phyloP scores from a whole-genome alignment of 2,113 vertebrate species.

The Jacana jacana region DNA sequence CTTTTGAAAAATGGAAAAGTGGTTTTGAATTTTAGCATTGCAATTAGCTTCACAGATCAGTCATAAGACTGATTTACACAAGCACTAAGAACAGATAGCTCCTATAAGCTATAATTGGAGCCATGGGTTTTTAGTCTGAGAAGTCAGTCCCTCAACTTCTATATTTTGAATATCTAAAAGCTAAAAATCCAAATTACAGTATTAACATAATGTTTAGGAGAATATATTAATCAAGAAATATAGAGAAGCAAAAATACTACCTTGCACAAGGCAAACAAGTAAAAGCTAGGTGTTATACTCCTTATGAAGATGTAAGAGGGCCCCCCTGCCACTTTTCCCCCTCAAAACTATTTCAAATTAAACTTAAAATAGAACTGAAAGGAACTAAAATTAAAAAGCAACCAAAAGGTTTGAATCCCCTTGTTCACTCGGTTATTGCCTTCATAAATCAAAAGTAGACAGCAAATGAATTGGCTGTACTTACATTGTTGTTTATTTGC shows the following conservation, averaged over 20 bases:
- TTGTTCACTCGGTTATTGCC: background rate
- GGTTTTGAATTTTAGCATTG: conserved; percentile 14
- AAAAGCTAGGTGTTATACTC: background rate
- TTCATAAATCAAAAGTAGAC: conserved; percentile 56
- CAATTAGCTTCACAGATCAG: conserved; percentile 27
- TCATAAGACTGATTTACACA: conserved; percentile 16
- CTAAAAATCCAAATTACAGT: background rate
- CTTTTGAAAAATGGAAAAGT: background rate
- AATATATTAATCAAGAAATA: background rate
- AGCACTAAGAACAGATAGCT: background rate
- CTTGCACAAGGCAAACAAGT: background rate
- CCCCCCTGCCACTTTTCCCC: background rate
- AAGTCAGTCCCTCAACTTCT: background rate
- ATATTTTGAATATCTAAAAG: background rate
- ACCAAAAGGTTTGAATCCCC: background rate
- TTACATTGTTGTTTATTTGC: conserved; percentile 36
- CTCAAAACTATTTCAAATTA: conserved; percentile 30
- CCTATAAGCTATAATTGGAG: background rate
- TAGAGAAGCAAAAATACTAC: background rate
- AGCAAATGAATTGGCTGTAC: conserved; percentile 24
- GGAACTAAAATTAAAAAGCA: conserved; percentile 32
- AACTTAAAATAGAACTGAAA: conserved; percentile 27
- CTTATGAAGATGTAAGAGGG: background rate
- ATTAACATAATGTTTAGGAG: background rate
- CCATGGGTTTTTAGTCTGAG: background rate